These are phyloP conservation scores for Corella eumyota DNA, from an alignment of 23 tunicate genomes.

Conservation along the genomic window DNA sequence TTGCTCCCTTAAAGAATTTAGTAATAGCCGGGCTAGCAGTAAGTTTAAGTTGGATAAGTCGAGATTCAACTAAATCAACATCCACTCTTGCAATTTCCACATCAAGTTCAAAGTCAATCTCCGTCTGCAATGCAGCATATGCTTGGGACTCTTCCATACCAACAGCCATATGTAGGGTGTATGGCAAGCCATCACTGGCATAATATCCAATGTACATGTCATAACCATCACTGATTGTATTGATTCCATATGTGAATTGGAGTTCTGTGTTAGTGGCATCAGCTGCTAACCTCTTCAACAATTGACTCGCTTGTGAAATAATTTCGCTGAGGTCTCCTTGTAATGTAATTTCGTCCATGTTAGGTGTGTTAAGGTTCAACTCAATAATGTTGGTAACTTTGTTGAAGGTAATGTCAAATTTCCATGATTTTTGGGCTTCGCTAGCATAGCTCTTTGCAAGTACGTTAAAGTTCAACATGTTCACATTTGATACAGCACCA, in stretches of 20 bases:
- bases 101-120: slow-evolving; percentile 21
- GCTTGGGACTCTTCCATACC: background rate
- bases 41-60: slow-evolving; percentile 37
- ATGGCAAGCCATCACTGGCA: slow-evolving; percentile 4
- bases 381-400: slow-evolving; percentile 20
- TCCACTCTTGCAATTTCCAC: slow-evolving; percentile 22
- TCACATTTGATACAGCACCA: slow-evolving; percentile 3
- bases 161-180: slow-evolving; percentile 27
- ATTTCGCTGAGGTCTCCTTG: slow-evolving; percentile 30
- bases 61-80: slow-evolving; percentile 22
- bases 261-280: slow-evolving; percentile 14
- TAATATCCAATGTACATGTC: slow-evolving; percentile 47
- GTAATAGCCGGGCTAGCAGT: slow-evolving; percentile 30
- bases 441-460: slow-evolving; percentile 18
- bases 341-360: slow-evolving; percentile 21
- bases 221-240: slow-evolving; percentile 6
- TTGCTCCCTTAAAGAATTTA: slow-evolving; percentile 14
- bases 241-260: slow-evolving; percentile 25
- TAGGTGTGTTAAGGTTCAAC: slow-evolving; percentile 9
- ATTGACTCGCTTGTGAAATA: slow-evolving; percentile 12
- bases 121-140: slow-evolving; percentile 20
- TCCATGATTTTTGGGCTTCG: slow-evolving; percentile 5
- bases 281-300: slow-evolving; percentile 7
- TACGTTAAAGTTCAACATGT: background rate
- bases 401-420: slow-evolving; percentile 1